Conservation (phyloP, 1,140 invertebrate genomes). For the Rhagoletis zephyria region DNA sequence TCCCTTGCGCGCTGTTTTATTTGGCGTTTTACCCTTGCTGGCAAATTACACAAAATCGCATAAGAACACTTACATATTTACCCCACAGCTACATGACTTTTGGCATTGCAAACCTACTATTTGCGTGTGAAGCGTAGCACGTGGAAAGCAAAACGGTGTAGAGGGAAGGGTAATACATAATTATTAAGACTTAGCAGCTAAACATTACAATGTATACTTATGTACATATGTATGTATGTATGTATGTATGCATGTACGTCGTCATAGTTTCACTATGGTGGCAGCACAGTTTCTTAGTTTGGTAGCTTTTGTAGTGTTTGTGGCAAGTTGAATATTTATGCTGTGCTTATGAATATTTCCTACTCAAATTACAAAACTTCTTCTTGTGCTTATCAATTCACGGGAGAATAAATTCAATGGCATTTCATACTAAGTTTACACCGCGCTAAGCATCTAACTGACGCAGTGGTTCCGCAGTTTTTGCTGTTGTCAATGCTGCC, state of each 20-base stretch:
- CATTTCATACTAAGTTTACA: background rate
- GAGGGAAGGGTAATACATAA: too few relatives aligned
- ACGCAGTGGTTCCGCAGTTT: background rate
- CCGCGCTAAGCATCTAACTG: background rate
- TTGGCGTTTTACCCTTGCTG: background rate
- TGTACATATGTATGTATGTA: too few relatives aligned
- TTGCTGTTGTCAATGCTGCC: background rate
- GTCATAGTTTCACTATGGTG: background rate
- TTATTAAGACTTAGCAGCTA: background rate
- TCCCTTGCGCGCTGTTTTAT: background rate
- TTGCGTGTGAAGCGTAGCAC: background rate
- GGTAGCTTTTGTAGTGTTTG: background rate
- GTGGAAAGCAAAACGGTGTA: background rate
- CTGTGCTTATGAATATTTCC: constrained; percentile 33
- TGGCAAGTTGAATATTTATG: constrained; percentile 46
- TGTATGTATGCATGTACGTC: background rate
- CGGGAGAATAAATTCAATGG: constrained; percentile 29
- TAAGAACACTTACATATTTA: background rate
- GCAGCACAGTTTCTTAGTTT: background rate
- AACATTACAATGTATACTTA: background rate
- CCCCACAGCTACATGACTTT: background rate
- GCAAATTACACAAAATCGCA: background rate
- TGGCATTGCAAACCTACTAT: background rate
- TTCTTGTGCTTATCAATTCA: constrained; percentile 35
- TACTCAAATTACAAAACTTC: constrained; percentile 28